Conservation (phyloP, 2,888 invertebrate genomes). For the Macrostomum cliftonense region DNA sequence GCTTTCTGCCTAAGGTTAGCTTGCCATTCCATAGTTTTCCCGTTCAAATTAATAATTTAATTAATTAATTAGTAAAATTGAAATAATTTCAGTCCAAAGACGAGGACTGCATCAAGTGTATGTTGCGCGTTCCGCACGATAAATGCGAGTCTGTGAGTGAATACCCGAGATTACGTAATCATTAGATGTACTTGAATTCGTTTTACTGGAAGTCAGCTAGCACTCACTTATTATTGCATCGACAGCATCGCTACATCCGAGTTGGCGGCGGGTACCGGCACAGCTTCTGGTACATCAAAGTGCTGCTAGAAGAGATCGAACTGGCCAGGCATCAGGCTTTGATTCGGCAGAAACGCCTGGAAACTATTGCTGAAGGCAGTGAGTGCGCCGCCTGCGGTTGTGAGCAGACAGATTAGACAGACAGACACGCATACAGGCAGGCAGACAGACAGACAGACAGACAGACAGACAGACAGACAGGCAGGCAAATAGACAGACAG, state of each 20-base stretch:
- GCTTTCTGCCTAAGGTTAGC: conserved; percentile 5
- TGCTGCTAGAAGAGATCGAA: conserved; percentile 30
- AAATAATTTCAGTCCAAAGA: conserved; percentile 18
- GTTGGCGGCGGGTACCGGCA: conserved; percentile 36
- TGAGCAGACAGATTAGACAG: neutral
- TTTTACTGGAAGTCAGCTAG: neutral
- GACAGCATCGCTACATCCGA: conserved; percentile 21
- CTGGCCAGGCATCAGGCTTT: conserved; percentile 25
- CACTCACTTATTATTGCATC: no score
- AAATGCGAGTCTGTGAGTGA: conserved; percentile 32
- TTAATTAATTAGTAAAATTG: no score
- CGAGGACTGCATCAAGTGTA: conserved; percentile 33
- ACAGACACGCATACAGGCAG: no score
- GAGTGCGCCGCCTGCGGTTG: conserved; percentile 14
- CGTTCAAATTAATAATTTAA: no score
- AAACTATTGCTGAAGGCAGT: conserved; percentile 32
- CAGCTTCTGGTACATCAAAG: conserved; percentile 35
- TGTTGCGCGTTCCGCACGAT: conserved; percentile 29
- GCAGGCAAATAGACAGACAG: no score
- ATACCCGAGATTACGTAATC: neutral
- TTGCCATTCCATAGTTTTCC: neutral
- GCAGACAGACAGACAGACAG: no score
- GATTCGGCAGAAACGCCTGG: conserved; percentile 22
- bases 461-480: no score
- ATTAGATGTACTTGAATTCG: neutral